Base-by-base conservation (phyloP, 2,888 invertebrate species). In the Agrochola circellaris region DNA sequence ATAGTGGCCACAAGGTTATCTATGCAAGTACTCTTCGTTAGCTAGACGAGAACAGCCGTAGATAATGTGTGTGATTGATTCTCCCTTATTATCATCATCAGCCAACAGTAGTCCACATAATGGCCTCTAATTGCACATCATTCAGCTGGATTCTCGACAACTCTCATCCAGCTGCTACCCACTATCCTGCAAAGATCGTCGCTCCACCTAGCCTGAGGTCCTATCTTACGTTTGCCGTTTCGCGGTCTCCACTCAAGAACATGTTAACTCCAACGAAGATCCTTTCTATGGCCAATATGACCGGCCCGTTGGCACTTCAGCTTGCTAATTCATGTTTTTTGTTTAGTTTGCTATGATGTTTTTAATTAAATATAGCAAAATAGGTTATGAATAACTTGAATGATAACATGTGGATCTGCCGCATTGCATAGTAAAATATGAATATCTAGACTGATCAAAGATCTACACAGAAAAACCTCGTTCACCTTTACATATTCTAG, bases 401-500 rank as follows among this genome's bases (percentile, higher is more conserved):
- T 13, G 23, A 23, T 48, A 64, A n/a, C 23, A 34, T 65, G 5
- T 23, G 38, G 20, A 30, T 1, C 9, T 48, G 8, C 17, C 7
- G 13, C 11, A 60, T 45, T 61, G 17, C 30, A 26, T 34, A 61
- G 3, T 70, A 34, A 61, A 77, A 71, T 54, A 54, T 77, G 26
- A 71, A 71, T 30, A 69, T 61, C 15, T 23, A 79, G n/a, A 58
- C 34, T 54, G 9, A 17, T 71, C 34, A 80, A 80, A 61, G 0
- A 80, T 71, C 1, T 23, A n/a, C 8, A 4, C 1, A 23, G 20
- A 42, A 66, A 78, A 81, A 65, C 15, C 45, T 54, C 45, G 81
- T 78, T 54, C 66, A 81, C 0, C 42, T 81, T 62, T n/a, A 30
- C 51, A 65, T 81, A 74, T 83, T 65, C 54, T 73, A 79, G 72